Evolutionary conservation across 2,797 vertebrate species (phyloP).

Genomic region (Alectoris magna): DNA sequence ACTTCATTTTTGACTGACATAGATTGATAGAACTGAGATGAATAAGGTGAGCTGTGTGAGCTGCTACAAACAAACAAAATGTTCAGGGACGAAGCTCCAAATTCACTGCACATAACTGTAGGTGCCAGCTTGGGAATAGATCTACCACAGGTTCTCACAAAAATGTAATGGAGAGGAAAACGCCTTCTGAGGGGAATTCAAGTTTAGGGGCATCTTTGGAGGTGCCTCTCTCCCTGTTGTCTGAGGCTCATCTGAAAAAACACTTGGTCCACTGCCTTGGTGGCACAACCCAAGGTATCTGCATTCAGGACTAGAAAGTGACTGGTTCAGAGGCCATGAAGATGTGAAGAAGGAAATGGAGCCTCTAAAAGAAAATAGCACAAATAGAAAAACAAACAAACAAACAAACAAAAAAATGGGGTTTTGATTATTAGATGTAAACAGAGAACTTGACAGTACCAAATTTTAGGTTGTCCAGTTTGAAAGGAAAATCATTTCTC

Average conservation of each 20-base stretch:
- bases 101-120: not conserved
- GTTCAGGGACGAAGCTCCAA: not conserved
- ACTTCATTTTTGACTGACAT: not conserved
- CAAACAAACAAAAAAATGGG: not conserved
- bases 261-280: not conserved
- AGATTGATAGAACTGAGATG: not conserved
- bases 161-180: fast-evolving
- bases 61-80: not conserved
- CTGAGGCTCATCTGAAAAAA: not conserved
- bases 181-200: not conserved
- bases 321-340: not conserved
- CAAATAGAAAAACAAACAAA: not conserved
- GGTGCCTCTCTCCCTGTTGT: not conserved
- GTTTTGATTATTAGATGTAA: not conserved
- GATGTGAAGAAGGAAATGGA: not conserved
- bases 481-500: not conserved
- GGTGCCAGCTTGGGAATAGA: not conserved
- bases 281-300: not conserved
- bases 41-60: not conserved
- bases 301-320: not conserved
- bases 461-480: not conserved
- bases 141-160: not conserved
- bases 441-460: not conserved
- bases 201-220: not conserved
- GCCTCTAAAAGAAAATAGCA: not conserved